These are phyloP conservation scores for Prosapia bicincta DNA, from an alignment of 2,888 invertebrate species.

Conservation along the genomic window DNA sequence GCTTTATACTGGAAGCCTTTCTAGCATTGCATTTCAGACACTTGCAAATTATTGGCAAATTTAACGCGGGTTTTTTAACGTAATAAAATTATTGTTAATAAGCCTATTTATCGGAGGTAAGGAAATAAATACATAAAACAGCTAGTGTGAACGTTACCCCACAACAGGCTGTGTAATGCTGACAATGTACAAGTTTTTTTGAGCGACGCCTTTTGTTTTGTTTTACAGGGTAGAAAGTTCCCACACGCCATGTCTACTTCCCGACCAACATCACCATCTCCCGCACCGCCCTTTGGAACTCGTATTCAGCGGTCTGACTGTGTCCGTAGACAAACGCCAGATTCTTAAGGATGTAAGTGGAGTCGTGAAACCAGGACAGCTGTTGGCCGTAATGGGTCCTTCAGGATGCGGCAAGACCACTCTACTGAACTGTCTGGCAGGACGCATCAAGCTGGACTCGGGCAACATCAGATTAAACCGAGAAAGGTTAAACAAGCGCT, in stretches of 20 bases:
- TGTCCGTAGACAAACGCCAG: conserved; percentile 52
- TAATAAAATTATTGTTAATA: too few species aligned
- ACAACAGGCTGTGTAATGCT: too few species aligned
- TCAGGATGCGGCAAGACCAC: conserved; percentile 78
- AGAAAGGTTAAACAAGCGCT: conserved; percentile 60
- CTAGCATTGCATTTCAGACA: too few species aligned
- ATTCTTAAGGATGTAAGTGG: conserved; percentile 70
- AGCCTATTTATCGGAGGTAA: too few species aligned
- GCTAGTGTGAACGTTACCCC: too few species aligned
- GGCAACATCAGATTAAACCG: conserved; percentile 65
- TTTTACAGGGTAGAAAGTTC: conserved; percentile 56
- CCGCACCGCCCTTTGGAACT: conserved; percentile 57
- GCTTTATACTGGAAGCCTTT: too few species aligned
- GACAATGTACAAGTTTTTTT: too few species aligned
- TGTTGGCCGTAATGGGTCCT: conserved; percentile 79
- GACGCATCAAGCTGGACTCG: conserved; percentile 61
- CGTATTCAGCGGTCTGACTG: conserved; percentile 61
- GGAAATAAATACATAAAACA: too few species aligned
- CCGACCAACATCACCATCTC: conserved; percentile 33
- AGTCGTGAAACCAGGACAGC: conserved; percentile 69
- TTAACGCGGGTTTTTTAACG: too few species aligned
- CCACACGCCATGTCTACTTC: conserved; percentile 34
- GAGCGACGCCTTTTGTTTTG: too few species aligned
- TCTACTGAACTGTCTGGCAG: conserved; percentile 69
- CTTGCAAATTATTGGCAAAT: too few species aligned